Evolutionary conservation across 2,797 vertebrate genomes (phyloP).

Genomic region (Karalla daura): DNA sequence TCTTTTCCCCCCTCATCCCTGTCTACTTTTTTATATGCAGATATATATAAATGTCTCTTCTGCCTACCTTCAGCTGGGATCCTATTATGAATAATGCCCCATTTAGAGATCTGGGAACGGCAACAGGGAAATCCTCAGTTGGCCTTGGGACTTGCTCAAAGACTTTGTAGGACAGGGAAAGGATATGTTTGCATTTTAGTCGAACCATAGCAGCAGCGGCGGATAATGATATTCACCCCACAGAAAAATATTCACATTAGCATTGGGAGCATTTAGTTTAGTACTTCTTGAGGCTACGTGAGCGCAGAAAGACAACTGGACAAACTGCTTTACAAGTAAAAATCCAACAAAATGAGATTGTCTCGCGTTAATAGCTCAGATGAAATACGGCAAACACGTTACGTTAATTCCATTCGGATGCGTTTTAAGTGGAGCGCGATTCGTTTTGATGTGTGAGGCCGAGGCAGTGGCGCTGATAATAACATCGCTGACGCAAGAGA

Average conservation of each 20-base stretch:
- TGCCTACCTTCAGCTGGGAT: slow-evolving; percentile 81
- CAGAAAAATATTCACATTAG: slow-evolving; percentile 37
- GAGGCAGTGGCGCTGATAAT: slow-evolving; percentile 37
- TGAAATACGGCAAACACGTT: slow-evolving; percentile 10
- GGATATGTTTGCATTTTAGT: slow-evolving; percentile 64
- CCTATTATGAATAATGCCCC: slow-evolving; percentile 89
- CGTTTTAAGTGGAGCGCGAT: slow-evolving; percentile 17
- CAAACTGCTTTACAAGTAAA: not conserved
- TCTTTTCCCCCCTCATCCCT: not conserved
- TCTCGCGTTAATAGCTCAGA: slow-evolving; percentile 11
- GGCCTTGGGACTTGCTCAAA: slow-evolving; percentile 88
- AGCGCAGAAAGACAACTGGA: slow-evolving; percentile 18
- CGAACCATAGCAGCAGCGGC: slow-evolving; percentile 20
- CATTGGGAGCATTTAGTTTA: slow-evolving; percentile 9
- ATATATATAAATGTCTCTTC: slow-evolving; percentile 67
- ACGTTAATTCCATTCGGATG: slow-evolving; percentile 24
- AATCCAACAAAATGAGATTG: slow-evolving; percentile 8
- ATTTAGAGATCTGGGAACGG: slow-evolving; percentile 86
- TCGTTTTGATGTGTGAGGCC: slow-evolving; percentile 11
- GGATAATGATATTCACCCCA: slow-evolving; percentile 13
- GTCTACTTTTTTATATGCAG: slow-evolving; percentile 6
- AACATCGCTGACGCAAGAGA: slow-evolving; percentile 45
- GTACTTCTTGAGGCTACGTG: slow-evolving; percentile 6
- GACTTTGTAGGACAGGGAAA: slow-evolving; percentile 87
- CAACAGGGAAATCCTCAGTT: slow-evolving; percentile 82